phyloP scores from a whole-genome alignment of 1,140 invertebrate species.

The Argopecten irradians region DNA sequence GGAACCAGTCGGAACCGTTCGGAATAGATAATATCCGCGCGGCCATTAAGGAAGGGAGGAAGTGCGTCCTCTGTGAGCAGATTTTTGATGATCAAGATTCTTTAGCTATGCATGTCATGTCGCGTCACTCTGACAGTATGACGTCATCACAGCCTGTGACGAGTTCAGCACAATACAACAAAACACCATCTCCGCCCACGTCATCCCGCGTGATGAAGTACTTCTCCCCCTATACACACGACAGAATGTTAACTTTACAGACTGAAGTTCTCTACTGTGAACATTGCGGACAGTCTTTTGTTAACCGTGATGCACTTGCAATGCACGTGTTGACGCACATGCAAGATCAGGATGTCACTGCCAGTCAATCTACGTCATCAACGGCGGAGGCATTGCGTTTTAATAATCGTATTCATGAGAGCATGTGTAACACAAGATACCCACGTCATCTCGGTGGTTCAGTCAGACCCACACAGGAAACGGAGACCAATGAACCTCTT shows the following conservation, averaged over 20 bases:
- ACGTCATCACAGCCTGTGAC: background rate
- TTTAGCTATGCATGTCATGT: conserved; percentile 72
- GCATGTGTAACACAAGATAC: background rate
- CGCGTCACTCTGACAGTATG: conserved; percentile 43
- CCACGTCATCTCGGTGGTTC: background rate
- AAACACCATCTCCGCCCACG: background rate
- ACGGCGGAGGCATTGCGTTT: background rate
- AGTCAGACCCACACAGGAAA: background rate
- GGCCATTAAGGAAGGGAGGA: conserved; percentile 17
- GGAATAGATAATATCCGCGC: background rate
- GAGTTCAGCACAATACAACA: background rate
- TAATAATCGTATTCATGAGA: background rate
- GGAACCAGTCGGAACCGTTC: background rate
- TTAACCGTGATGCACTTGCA: conserved; percentile 43
- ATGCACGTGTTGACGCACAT: conserved; percentile 49
- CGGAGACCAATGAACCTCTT: background rate
- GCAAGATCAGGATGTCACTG: background rate
- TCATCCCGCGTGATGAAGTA: background rate
- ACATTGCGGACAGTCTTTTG: conserved; percentile 40
- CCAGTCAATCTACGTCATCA: background rate
- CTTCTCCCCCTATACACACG: background rate
- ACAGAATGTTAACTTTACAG: background rate
- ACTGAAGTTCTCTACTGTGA: conserved; percentile 39
- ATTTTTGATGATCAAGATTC: conserved; percentile 60
- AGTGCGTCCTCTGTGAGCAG: conserved; percentile 61